phyloP scores from a whole-genome alignment of 2,797 vertebrate genomes.

The Scolopax bukidnonensis region DNA sequence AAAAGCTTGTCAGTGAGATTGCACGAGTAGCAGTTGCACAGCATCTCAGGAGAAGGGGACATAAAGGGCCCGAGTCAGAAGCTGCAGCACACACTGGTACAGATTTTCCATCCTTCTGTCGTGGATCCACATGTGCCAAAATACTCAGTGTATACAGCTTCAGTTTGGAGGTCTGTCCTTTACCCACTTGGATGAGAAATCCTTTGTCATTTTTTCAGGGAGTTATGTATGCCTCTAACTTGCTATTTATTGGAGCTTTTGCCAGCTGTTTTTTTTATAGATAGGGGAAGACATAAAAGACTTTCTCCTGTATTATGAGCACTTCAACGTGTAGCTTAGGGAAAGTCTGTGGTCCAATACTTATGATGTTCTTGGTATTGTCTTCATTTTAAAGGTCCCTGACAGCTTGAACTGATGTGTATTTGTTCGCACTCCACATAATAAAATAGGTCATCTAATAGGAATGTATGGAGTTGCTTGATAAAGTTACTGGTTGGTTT shows the following conservation, averaged over 20 bases:
- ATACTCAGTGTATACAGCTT: background rate
- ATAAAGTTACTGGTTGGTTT: background rate
- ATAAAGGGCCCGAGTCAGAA: background rate
- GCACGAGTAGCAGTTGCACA: background rate
- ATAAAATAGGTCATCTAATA: background rate
- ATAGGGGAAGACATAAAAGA: background rate
- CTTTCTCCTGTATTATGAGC: background rate
- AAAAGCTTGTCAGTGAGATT: background rate
- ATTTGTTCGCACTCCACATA: background rate
- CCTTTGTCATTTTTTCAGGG: background rate
- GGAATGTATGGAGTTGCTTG: background rate
- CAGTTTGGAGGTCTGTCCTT: background rate
- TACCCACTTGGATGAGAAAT: background rate
- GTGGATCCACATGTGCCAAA: background rate
- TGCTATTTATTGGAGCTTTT: background rate
- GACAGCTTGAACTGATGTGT: background rate
- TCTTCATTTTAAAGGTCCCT: background rate
- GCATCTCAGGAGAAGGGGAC: background rate
- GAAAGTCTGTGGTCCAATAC: background rate
- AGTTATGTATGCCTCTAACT: background rate
- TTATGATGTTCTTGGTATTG: background rate
- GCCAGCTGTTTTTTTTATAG: background rate
- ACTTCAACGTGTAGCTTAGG: rapidly evolving
- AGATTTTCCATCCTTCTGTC: background rate
- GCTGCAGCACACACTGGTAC: background rate